Evolutionary conservation across 2,113 vertebrate species (phyloP).

Genomic region (Ageneiosus marmoratus): DNA sequence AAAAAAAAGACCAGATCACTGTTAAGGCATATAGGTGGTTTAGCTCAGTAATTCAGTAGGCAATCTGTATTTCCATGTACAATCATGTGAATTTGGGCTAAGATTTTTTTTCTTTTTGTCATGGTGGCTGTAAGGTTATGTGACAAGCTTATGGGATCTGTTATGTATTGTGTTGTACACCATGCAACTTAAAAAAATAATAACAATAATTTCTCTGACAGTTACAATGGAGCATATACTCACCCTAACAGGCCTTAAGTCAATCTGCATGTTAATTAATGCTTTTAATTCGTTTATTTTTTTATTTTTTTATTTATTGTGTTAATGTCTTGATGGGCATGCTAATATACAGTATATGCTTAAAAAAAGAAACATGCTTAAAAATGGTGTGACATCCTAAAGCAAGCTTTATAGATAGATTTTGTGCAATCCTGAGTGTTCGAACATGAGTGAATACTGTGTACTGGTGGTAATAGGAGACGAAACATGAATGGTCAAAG

Average conservation of each 20-base stretch:
- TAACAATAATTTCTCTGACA: neutral
- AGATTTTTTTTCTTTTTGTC: constrained; percentile 17
- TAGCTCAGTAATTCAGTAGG: constrained; percentile 37
- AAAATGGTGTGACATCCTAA: constrained; percentile 19
- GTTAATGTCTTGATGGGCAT: constrained; percentile 54
- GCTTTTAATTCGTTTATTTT: constrained; percentile 40
- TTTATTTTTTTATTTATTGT: constrained; percentile 31
- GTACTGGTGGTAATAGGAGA: constrained; percentile 38
- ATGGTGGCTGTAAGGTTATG: constrained; percentile 41
- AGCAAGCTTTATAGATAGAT: constrained; percentile 53
- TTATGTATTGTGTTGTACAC: constrained; percentile 32
- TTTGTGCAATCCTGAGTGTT: constrained; percentile 4
- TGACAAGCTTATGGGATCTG: constrained; percentile 26
- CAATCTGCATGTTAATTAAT: constrained; percentile 44
- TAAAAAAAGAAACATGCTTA: constrained; percentile 39
- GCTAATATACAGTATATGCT: constrained; percentile 46
- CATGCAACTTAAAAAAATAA: neutral
- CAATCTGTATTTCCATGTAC: constrained; percentile 46
- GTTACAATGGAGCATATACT: neutral
- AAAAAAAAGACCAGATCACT: constrained; percentile 73
- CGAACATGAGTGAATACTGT: constrained; percentile 47
- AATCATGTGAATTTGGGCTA: constrained; percentile 44
- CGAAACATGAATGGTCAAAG: constrained; percentile 41
- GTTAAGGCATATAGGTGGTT: constrained; percentile 56
- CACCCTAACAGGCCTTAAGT: constrained; percentile 36